These are phyloP conservation scores for Sepiola atlantica DNA, from an alignment of 2,888 invertebrate species.

Conservation along the genomic window DNA sequence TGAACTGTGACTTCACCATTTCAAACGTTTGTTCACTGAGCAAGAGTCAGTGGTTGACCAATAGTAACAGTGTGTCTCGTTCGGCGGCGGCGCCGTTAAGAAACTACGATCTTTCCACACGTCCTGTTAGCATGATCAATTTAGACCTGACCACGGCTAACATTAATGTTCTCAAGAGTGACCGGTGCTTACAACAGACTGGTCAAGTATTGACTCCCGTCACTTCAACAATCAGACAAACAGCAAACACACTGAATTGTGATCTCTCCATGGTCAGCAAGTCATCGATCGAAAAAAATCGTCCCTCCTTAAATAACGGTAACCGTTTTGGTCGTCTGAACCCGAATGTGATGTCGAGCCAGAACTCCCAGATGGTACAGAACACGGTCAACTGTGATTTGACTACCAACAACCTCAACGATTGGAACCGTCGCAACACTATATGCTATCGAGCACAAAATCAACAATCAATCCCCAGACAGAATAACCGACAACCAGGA, in stretches of 20 bases:
- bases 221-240: background rate
- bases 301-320: background rate
- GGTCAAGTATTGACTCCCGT: background rate
- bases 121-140: background rate
- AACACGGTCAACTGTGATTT: slow-evolving; percentile 34
- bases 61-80: background rate
- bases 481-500: background rate
- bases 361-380: background rate
- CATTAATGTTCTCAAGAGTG: slow-evolving; percentile 34
- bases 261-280: slow-evolving; percentile 34
- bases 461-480: background rate
- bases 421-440: slow-evolving; percentile 39
- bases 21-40: slow-evolving; percentile 34
- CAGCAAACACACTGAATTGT: slow-evolving; percentile 23
- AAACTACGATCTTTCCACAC: background rate
- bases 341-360: background rate
- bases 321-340: slow-evolving; percentile 12
- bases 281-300: background rate
- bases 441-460: slow-evolving; percentile 24
- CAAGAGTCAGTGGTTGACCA: background rate
- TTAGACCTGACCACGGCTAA: slow-evolving; percentile 33
- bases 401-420: slow-evolving; percentile 1
- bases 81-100: background rate
- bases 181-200: background rate
- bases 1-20: slow-evolving; percentile 34